Base-by-base conservation (phyloP, 1,140 invertebrate species). In the Cydia amplana region DNA sequence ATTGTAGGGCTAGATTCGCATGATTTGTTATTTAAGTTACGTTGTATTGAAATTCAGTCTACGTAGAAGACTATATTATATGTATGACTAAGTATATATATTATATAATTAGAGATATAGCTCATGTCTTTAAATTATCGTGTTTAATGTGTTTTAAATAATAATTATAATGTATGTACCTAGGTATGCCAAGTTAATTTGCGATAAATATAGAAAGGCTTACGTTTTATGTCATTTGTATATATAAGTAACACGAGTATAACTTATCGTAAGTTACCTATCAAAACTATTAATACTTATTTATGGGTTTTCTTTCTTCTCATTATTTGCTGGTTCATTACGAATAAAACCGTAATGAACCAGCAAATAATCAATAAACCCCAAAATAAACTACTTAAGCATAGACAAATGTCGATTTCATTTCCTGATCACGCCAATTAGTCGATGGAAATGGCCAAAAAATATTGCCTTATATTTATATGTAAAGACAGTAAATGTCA, bases 401-500 rank as follows among this genome's bases (percentile, higher is more conserved):
- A 36, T 43, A 70, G 65, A 36, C 36, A 40, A 70, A 70, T 36
- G 32, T 70, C 65, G 65, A 70, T 43, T 70, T 70, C 65, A 70
- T 70, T 70, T 70, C 65, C 65, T 70, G 36, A 70, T 36, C 32
- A 40, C 65, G 65, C 65, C 65, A 70, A 70, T 70, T 70, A 70
- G 65, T 70, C n/a, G n/a, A 18, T 36, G 28, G 28, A 18, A 40
- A 70, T 36, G 18, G 65, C 65, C 65, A 70, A 67, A 70, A n/a
- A 43, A 70, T 70, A 70, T 70, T 40, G 64, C 64, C n/a, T 70
- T 70, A 40, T 40, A 36, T 40, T 70, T 70, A 40, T 40, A 36
- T 40, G 28, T 70, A 40, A 40, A 36, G 28, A 40, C 65, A 70
- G 65, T 70, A 70, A 70, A 70, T 43, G 32, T 70, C 65, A 70